Evolutionary conservation across 2,888 invertebrate species (phyloP), one percentile per base, ranked within the genome.

Genomic region (Zaprionus bogoriensis): DNA sequence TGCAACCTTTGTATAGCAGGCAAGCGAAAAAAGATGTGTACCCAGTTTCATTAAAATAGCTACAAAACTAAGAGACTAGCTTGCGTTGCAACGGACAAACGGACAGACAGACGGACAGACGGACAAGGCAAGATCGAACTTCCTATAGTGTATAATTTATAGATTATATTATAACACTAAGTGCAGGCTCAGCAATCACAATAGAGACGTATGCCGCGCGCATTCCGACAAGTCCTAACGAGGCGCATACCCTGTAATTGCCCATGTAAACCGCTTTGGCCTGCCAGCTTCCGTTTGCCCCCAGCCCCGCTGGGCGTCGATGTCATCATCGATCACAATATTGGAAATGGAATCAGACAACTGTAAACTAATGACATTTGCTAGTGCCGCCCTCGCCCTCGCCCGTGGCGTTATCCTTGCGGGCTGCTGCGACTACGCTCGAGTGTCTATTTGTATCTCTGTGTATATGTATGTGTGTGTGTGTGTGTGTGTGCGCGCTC

Each of bases 341-440:
- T 70, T 66, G 48, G 50, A 36, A 72, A 64, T 68, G 75, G 71
- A 83, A 83, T 87, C 88, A 86, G 87, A 87, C 87, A 88, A 88
- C 87, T 88, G 87, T 88, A 88, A 88, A 88, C 88, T 88, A 88
- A 88, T 88, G 87, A 88, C 86, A 85, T 79, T 83, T 71, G 68
- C 42, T 28, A 60, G 19, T 36, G 14, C 1, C 23, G 10, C 4
- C 23, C 12, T n/a, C 3, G 32, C 7, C 38, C 28, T 12, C 22
- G 30, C 14, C 41, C 32, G 1, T 4, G 6, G 10, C 9, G 5
- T 36, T 58, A 52, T 72, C 66, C 55, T 60, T 54, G n/a, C 39
- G 63, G 55, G 14, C 39, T 57, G 51, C 27, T 51, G 32, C 32
- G 32, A 9, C 14, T 4, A 9, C n/a, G n/a, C 17, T 36, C 32